phyloP scores from a whole-genome alignment of 2,797 vertebrate species.

The Ptychadena robeensis region DNA sequence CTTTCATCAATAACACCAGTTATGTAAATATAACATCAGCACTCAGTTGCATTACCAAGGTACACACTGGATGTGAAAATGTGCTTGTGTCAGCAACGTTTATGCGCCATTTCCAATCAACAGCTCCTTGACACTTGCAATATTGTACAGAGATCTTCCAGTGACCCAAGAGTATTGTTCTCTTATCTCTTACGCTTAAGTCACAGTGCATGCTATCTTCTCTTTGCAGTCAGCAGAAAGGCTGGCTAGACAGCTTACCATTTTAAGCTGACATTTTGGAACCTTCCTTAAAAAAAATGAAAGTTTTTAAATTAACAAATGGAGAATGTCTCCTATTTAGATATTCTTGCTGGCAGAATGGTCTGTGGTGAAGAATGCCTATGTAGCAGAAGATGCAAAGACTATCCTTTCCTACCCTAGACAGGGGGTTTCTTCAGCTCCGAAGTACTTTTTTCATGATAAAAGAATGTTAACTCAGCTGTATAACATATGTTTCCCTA shows the following conservation, averaged over 20 bases:
- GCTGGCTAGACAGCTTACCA: slow-evolving; percentile 23
- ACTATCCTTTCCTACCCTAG: background rate
- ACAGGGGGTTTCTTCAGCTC: background rate
- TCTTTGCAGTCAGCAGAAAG: slow-evolving; percentile 43
- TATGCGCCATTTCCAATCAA: slow-evolving; percentile 59
- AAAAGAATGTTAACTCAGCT: background rate
- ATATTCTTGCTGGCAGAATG: background rate
- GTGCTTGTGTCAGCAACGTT: slow-evolving; percentile 46
- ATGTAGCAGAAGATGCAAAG: background rate
- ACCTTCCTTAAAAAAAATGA: slow-evolving; percentile 30
- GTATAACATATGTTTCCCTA: background rate
- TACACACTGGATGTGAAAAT: slow-evolving; percentile 32
- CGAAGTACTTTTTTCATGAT: background rate
- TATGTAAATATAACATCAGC: slow-evolving; percentile 41
- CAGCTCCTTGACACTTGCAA: slow-evolving; percentile 58
- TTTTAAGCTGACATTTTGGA: slow-evolving; percentile 41
- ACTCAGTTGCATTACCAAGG: slow-evolving; percentile 31
- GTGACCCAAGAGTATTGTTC: slow-evolving; percentile 56
- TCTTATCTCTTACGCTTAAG: slow-evolving; percentile 52
- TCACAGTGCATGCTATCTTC: slow-evolving; percentile 50
- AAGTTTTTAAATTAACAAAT: slow-evolving; percentile 24
- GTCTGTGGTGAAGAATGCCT: background rate
- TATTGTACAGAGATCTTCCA: slow-evolving; percentile 55
- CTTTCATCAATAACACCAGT: slow-evolving; percentile 6
- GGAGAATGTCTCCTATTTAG: background rate